Base-by-base conservation (phyloP, 2,113 vertebrate species). In the Melospiza melodia region DNA sequence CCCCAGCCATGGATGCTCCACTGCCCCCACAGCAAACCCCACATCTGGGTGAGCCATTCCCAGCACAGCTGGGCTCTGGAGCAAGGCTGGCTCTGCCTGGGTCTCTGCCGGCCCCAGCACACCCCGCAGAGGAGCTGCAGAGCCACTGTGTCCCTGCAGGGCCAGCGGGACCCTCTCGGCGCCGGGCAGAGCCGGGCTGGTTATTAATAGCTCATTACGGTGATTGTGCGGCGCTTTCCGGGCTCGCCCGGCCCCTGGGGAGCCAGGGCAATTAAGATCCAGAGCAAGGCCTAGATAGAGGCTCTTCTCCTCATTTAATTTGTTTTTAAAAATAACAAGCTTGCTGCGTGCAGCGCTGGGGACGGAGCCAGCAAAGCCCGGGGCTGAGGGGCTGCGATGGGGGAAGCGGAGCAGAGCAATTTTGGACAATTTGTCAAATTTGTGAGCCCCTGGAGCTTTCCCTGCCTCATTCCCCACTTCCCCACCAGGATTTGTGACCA, bases 141-240 rank as follows among this genome's bases (percentile, higher is more conserved):
- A 9, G 49, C 8, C 4, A 22, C 67, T 0, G 0, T 1, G 61
- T 28, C 30, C 75, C 77, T 3, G 48, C 86, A 35, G 85, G 31
- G 59, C 9, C 67, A 24, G 5, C 0, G 2, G 28, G 30, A 6
- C n/a, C 63, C 48, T 5, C 6, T 5, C 39, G 0, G 9, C 18
- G 49, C 39, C 0, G 4, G 41, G 66, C 84, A 49, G 65, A 37
- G 52, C 62, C 9, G 19, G 15, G 59, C 46, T 11, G 1, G 22
- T 85, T 58, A 96, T 94, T 92, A 92, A 95, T 89, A 92, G 93
- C 94, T 93, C 71, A 15, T 95, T 90, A 82, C 58, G 17, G 41
- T 0, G 11, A 35, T 21, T 15, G 65, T 11, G 21, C 7, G 2
- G 68, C 3, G 3, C 61, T 77, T 59, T 12, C 87, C 13, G 1